A percentile compares a stretch with the other conserved stretches of the same genome.
These are phyloP conservation scores for Drosophila sucinea DNA, from an alignment of 1,140 invertebrate species.

Conservation along the genomic window DNA sequence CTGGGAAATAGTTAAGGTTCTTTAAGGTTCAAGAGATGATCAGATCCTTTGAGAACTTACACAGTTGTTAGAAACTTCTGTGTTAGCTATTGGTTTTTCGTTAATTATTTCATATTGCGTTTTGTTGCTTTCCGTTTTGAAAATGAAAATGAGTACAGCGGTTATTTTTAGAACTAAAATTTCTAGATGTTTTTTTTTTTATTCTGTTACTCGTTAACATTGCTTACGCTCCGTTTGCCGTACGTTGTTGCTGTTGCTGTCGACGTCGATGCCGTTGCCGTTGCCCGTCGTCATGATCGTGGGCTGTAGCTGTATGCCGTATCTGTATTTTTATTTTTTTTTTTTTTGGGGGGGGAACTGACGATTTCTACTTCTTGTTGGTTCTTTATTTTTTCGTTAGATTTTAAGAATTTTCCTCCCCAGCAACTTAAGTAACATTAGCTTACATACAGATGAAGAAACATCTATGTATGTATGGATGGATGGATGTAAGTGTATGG, in stretches of 20 bases:
- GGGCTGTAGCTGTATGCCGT: conserved; percentile 43
- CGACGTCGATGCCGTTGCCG: neutral
- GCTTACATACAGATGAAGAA: conserved; percentile 45
- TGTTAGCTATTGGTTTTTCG: conserved; percentile 70
- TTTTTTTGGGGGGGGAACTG: conserved; percentile 22
- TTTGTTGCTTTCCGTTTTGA: conserved; percentile 65
- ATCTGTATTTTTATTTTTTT: conserved; percentile 32
- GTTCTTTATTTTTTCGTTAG: conserved; percentile 17
- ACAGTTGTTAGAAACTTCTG: conserved; percentile 58
- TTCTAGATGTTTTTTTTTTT: conserved; percentile 57
- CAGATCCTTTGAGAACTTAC: neutral
- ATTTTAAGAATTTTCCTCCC: conserved; percentile 50
- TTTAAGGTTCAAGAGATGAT: too few species aligned
- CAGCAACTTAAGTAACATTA: conserved; percentile 70
- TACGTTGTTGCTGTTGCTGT: conserved; percentile 44
- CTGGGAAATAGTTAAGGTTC: too few species aligned
- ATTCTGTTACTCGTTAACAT: conserved; percentile 68
- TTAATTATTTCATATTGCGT: conserved; percentile 48
- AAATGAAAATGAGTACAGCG: conserved; percentile 74
- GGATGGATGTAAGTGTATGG: conserved; percentile 9
- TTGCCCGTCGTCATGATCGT: conserved; percentile 48
- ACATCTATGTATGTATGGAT: conserved; percentile 33
- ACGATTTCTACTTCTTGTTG: conserved; percentile 37
- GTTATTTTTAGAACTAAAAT: conserved; percentile 80
- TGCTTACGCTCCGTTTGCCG: conserved; percentile 66